A percentile compares a stretch with the other conserved stretches of the same genome.
phyloP scores from a whole-genome alignment of 1,140 invertebrate species.

The Lepidurus couesii region DNA sequence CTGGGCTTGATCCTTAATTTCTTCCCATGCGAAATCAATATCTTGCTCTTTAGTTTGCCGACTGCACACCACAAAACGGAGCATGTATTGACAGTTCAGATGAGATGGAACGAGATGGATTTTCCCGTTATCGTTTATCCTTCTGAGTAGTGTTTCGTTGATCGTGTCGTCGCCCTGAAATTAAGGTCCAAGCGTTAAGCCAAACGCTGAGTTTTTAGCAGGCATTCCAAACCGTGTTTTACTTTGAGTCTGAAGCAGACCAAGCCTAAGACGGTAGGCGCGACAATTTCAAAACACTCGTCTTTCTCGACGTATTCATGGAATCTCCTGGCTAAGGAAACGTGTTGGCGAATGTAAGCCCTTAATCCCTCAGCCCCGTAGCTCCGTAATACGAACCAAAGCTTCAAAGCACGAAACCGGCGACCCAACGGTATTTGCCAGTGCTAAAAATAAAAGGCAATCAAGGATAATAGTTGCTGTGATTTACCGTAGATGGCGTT shows the following conservation, averaged over 20 bases:
- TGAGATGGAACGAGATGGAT: constrained; percentile 93
- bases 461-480: too few species aligned
- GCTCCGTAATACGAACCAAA: constrained; percentile 58
- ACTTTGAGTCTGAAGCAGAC: constrained; percentile 55
- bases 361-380: constrained; percentile 52
- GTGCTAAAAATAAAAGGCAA: constrained; percentile 46
- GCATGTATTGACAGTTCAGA: constrained; percentile 73
- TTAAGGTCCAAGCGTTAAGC: constrained; percentile 20
- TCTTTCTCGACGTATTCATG: constrained; percentile 47
- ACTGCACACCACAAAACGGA: constrained; percentile 86
- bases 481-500: too few species aligned
- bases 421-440: constrained; percentile 59
- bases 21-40: constrained; percentile 78
- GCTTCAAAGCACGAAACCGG: constrained; percentile 56
- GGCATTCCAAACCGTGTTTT: neutral
- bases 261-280: constrained; percentile 50
- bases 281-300: constrained; percentile 51
- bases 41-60: constrained; percentile 73
- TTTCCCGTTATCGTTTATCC: constrained; percentile 82
- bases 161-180: constrained; percentile 66
- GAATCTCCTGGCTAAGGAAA: constrained; percentile 50
- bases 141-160: constrained; percentile 76
- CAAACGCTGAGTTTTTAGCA: neutral
- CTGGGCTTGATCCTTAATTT: constrained; percentile 53
- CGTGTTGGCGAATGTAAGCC: constrained; percentile 50